These are phyloP conservation scores for Trogon melanurus DNA, from an alignment of 2,113 vertebrate genomes.

Conservation along the genomic window DNA sequence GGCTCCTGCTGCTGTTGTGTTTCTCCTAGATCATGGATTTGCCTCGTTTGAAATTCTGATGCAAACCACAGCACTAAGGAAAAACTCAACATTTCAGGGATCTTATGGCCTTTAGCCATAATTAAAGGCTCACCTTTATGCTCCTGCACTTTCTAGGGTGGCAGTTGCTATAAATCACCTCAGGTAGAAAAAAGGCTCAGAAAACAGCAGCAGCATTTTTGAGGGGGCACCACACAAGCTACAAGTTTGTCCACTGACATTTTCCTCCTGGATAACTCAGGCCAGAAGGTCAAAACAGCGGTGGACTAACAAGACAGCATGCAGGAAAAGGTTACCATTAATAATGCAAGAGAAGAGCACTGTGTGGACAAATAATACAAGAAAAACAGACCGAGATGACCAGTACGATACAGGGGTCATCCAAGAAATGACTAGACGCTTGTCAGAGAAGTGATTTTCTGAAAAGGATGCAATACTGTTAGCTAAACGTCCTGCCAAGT, in stretches of 20 bases:
- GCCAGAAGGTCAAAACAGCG: slow-evolving; percentile 33
- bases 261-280: slow-evolving; percentile 44
- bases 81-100: background rate
- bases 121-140: slow-evolving; percentile 32
- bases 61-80: background rate
- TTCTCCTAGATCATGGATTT: background rate
- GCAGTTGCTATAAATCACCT: slow-evolving; percentile 52
- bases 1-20: background rate
- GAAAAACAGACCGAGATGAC: slow-evolving; percentile 14
- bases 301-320: slow-evolving; percentile 52
- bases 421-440: background rate
- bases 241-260: slow-evolving; percentile 18
- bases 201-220: background rate
- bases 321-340: slow-evolving; percentile 59
- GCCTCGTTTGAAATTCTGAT: background rate
- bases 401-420: background rate
- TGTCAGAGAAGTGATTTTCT: background rate
- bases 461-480: background rate
- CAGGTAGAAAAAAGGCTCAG: background rate
- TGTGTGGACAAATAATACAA: slow-evolving; percentile 3
- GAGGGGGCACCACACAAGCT: slow-evolving; percentile 19
- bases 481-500: background rate
- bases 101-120: slow-evolving; percentile 25
- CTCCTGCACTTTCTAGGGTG: slow-evolving; percentile 6
- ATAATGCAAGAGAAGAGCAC: slow-evolving; percentile 58